Evolutionary conservation across 2,797 vertebrate species (phyloP).

Genomic region (Podarcis siculus): DNA sequence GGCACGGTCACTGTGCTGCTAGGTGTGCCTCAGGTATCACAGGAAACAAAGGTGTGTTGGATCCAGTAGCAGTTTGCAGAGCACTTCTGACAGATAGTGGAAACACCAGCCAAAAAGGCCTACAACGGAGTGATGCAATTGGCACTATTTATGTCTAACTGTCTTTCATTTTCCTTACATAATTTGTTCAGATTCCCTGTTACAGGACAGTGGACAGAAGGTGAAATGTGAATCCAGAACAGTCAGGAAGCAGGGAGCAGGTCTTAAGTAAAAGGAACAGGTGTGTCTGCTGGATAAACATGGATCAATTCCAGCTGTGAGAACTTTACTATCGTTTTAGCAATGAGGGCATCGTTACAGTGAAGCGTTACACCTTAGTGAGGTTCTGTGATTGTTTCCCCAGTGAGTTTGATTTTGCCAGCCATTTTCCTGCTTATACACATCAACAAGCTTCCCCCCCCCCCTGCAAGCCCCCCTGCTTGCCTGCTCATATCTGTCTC

Average conservation of each 20-base stretch:
- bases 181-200: neutral
- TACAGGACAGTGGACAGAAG: neutral
- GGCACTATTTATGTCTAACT: neutral
- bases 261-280: neutral
- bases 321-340: neutral
- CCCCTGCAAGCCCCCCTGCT: neutral
- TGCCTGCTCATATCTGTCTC: no score
- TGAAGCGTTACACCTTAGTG: neutral
- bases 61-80: neutral
- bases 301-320: neutral
- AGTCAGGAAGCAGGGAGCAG: neutral
- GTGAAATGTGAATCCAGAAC: slow-evolving; percentile 6
- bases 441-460: neutral
- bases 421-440: neutral
- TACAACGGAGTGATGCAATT: neutral
- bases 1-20: neutral
- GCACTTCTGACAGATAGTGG: neutral
- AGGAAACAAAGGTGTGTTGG: neutral
- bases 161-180: neutral
- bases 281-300: neutral
- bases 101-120: neutral
- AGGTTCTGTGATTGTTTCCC: neutral
- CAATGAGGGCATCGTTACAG: neutral
- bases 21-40: neutral
- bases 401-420: neutral